Conservation (phyloP, 2,113 vertebrate species). For the Poecile atricapillus region DNA sequence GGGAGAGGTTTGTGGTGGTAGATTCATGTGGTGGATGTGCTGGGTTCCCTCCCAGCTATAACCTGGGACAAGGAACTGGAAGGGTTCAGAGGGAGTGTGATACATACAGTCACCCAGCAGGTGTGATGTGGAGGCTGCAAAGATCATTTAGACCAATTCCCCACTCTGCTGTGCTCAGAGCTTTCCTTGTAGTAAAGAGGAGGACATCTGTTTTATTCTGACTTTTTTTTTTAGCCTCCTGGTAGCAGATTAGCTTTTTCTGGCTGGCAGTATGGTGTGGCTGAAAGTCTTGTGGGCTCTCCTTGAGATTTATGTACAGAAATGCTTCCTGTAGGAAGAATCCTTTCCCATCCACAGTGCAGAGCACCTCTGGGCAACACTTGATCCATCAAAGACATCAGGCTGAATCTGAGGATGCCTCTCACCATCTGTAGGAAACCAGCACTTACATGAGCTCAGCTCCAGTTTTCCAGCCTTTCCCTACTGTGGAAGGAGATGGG, state of each 20-base stretch:
- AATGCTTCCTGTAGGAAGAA: not conserved
- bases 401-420: not conserved
- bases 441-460: not conserved
- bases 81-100: not conserved
- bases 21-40: not conserved
- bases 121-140: not conserved
- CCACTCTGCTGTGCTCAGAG: not conserved
- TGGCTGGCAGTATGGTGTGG: not conserved
- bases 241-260: not conserved
- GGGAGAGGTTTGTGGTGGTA: not conserved
- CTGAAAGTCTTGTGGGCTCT: not conserved
- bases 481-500: not conserved
- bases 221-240: not conserved
- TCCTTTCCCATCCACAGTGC: not conserved
- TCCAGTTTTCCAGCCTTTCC: not conserved
- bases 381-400: not conserved
- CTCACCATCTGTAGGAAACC: not conserved
- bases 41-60: not conserved
- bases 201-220: not conserved
- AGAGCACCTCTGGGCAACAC: not conserved
- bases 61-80: not conserved
- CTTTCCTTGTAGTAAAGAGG: not conserved
- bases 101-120: rapidly evolving
- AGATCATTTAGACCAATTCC: not conserved
- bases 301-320: not conserved